Evolutionary conservation across 2,113 vertebrate species (phyloP).

Genomic region (Phrynosoma blainvillii): DNA sequence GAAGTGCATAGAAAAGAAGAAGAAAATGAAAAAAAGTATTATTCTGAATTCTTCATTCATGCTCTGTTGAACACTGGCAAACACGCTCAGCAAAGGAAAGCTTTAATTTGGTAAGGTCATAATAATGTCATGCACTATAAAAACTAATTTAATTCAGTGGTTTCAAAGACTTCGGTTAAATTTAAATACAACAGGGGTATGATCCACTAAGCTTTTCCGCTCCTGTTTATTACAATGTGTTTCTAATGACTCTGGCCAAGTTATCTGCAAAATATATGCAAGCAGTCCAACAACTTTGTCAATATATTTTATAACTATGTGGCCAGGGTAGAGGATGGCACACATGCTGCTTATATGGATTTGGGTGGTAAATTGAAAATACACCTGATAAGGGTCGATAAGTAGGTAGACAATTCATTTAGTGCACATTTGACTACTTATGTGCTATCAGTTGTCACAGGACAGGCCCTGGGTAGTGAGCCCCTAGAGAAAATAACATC

Average conservation of each 20-base stretch:
- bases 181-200: constrained; percentile 7
- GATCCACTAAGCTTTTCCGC: background rate
- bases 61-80: background rate
- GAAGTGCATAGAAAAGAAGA: background rate
- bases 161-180: background rate
- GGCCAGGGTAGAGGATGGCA: background rate
- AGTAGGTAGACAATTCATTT: background rate
- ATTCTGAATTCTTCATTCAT: constrained; percentile 20
- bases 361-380: background rate
- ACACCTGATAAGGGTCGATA: no score
- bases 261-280: background rate
- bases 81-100: background rate
- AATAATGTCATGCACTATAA: background rate
- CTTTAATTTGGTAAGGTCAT: background rate
- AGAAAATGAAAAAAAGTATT: background rate
- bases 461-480: no score
- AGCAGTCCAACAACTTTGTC: background rate
- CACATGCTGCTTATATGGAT: background rate
- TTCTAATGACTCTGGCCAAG: background rate
- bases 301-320: background rate
- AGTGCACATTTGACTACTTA: background rate
- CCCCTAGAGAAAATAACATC: no score
- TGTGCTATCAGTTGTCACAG: background rate
- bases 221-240: background rate
- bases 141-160: background rate